Percentiles rank a stretch among this genome's conserved stretches.
Evolutionary conservation across 2,113 vertebrate species (phyloP).

Genomic region (Anarrhichthys ocellatus): DNA sequence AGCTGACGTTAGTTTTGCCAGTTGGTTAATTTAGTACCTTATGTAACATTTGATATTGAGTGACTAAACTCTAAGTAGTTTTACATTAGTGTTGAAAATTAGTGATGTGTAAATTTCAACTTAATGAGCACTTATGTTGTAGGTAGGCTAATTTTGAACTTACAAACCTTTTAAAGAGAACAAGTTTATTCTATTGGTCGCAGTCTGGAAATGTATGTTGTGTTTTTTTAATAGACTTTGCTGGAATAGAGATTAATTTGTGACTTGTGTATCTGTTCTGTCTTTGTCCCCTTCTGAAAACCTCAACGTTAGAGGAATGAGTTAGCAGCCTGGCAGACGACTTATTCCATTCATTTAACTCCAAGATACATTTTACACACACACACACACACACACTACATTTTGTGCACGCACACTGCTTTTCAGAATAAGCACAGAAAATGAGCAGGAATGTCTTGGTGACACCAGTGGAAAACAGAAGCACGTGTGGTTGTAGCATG

Average conservation of each 20-base stretch:
- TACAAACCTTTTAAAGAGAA: neutral
- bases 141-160: neutral
- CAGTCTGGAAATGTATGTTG: neutral
- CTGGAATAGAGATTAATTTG: neutral
- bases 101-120: neutral
- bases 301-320: constrained; percentile 43
- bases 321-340: constrained; percentile 28
- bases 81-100: neutral
- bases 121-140: neutral
- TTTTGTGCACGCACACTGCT: neutral
- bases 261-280: constrained; percentile 8
- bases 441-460: constrained; percentile 30
- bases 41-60: neutral
- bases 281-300: constrained; percentile 9
- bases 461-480: constrained; percentile 52
- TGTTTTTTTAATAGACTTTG: neutral
- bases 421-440: constrained; percentile 35
- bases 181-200: neutral
- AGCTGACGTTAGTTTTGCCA: neutral
- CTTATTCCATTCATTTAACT: constrained; percentile 39
- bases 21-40: neutral
- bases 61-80: neutral
- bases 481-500: constrained; percentile 32
- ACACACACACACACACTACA: neutral
- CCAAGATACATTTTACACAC: constrained; percentile 12